phyloP scores from a whole-genome alignment of 2,797 vertebrate genomes.

The Cirrhinus molitorella region DNA sequence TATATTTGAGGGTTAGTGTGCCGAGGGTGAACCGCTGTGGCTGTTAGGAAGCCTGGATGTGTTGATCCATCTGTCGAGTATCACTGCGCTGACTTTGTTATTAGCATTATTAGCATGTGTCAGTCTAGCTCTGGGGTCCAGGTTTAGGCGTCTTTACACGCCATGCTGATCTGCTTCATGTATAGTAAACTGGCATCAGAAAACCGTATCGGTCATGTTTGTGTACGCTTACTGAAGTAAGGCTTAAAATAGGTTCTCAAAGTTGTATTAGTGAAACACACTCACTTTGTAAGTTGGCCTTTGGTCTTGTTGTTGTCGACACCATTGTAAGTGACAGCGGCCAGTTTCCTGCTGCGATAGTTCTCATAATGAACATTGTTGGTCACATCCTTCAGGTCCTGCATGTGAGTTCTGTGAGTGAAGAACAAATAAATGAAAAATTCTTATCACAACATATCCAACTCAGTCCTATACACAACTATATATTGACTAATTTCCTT shows the following conservation, averaged over 20 bases:
- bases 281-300: slow-evolving; percentile 95
- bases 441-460: not conserved
- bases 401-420: slow-evolving; percentile 91
- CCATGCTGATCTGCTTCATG: not conserved
- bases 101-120: slow-evolving; percentile 3
- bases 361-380: slow-evolving; percentile 98
- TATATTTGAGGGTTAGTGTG: slow-evolving; percentile 20
- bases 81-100: not conserved
- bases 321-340: slow-evolving; percentile 93
- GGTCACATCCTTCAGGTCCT: slow-evolving; percentile 96
- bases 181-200: not conserved
- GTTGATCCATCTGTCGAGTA: not conserved
- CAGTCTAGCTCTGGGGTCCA: slow-evolving; percentile 6
- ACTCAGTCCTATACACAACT: not conserved
- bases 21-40: not conserved
- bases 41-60: slow-evolving; percentile 14
- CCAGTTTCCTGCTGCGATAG: slow-evolving; percentile 94
- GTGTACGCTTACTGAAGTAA: not conserved
- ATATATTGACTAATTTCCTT: no score
- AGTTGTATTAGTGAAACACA: slow-evolving; percentile 5
- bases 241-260: not conserved
- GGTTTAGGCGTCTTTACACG: not conserved
- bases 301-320: slow-evolving; percentile 94
- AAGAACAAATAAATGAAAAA: slow-evolving; percentile 15
- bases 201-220: not conserved